Base-by-base conservation (phyloP, 2,888 invertebrate genomes). In the Lasioglossum leucozonium region DNA sequence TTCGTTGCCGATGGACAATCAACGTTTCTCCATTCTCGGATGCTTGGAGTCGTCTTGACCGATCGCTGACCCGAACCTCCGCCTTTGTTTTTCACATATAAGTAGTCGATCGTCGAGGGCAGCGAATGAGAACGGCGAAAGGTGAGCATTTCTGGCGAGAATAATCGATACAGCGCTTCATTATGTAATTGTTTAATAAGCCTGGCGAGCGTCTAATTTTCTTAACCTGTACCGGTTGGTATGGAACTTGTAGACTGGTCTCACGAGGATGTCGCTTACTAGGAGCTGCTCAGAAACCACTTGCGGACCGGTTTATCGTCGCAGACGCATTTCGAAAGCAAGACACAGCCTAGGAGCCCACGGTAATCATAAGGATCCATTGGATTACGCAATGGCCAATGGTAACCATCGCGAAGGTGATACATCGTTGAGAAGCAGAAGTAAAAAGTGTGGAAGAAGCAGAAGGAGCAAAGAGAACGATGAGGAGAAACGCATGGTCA, bases 401-500 rank as follows among this genome's bases (percentile, higher is more conserved):
- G 58, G 30, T 51, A 42, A 76, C 42, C 80, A 87, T 47, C 82
- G 87, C 22, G 89, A 87, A n/a, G 86, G 85, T 75, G 75, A 79
- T 6, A 62, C 42, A 16, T 85, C 87, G 13, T 73, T 88, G 8
- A 91, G 86, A 65, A 87, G 72, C 47, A 92, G 90, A 81, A 87
- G 87, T 62, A 92, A 88, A 67, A 90, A 89, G 0, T 84, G 88
- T 42, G 91, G 90, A 87, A 91, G 92, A 72, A 89, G 89, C 44
- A 91, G 89, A 13, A 91, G 80, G 75, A 79, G 84, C 0, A 91
- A 91, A 72, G 92, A 93, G 67, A 93, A 91, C 87, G 85, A 84
- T 47, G 74, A 75, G n/a, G 86, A 92, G 4, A 82, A 74, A 6
- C 47, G 76, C 16, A 89, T 88, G 42, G 81, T 92, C 10, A 89